phyloP scores from a whole-genome alignment of 2,888 invertebrate genomes.

The Zaprionus obscuricornis region DNA sequence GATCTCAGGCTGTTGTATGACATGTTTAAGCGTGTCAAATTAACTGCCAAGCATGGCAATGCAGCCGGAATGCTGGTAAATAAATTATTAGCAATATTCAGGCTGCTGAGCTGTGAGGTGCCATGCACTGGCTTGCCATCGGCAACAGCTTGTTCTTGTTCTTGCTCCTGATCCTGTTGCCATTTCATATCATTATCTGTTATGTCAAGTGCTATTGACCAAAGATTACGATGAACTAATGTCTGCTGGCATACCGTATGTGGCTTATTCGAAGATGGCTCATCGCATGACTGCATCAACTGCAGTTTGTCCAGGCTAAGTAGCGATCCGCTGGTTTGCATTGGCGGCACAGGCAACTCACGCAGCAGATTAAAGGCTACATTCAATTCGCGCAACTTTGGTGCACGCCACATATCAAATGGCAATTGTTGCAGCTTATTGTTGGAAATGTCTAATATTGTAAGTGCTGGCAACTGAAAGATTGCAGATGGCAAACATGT shows the following conservation, averaged over 20 bases:
- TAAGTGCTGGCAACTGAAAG: conserved; percentile 91
- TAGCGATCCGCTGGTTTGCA: conserved; percentile 81
- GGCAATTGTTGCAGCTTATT: conserved; percentile 95
- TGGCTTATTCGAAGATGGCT: conserved; percentile 67
- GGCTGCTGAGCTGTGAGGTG: conserved; percentile 87
- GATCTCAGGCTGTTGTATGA: conserved; percentile 92
- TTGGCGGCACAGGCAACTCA: conserved; percentile 87
- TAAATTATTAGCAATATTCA: conserved; percentile 96
- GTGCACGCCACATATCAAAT: conserved; percentile 92
- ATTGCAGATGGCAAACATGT: conserved; percentile 91
- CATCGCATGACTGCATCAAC: conserved; percentile 78
- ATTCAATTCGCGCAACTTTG: conserved; percentile 93
- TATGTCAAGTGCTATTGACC: conserved; percentile 88
- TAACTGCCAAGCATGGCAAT: conserved; percentile 94
- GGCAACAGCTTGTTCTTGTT: conserved; percentile 24
- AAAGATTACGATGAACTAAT: conserved; percentile 90
- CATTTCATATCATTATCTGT: conserved; percentile 87
- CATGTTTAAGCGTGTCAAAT: conserved; percentile 94
- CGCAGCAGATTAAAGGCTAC: conserved; percentile 93
- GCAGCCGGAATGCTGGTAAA: conserved; percentile 94
- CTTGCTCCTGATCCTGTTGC: conserved; percentile 78
- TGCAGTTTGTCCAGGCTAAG: conserved; percentile 79
- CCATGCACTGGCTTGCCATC: conserved; percentile 85
- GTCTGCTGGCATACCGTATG: conserved; percentile 82
- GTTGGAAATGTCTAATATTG: conserved; percentile 95